phyloP scores from a whole-genome alignment of 2,797 vertebrate species.

The Strix occidentalis region DNA sequence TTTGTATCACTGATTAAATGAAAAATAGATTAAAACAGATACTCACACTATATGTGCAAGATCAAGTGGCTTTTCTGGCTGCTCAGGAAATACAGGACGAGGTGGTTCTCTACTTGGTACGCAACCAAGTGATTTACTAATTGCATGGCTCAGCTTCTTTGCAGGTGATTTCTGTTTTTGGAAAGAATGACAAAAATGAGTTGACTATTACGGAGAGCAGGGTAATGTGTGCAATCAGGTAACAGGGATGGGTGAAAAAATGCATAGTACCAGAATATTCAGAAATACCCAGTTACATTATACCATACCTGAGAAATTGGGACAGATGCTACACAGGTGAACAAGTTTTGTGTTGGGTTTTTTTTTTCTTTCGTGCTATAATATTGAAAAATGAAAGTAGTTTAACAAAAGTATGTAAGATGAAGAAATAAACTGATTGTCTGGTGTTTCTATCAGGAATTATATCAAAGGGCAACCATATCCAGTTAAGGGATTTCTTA shows the following conservation, averaged over 20 bases:
- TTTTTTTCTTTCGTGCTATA: rapidly evolving
- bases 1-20: background rate
- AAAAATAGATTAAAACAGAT: background rate
- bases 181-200: background rate
- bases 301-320: rapidly evolving
- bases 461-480: background rate
- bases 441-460: background rate
- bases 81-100: slow-evolving; percentile 93
- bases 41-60: slow-evolving; percentile 94
- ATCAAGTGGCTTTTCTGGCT: slow-evolving; percentile 92
- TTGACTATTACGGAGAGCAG: background rate
- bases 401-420: background rate
- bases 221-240: background rate
- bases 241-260: no score
- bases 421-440: background rate
- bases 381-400: background rate
- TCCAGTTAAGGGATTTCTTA: background rate
- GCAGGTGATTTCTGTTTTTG: slow-evolving; percentile 92
- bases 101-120: slow-evolving; percentile 92
- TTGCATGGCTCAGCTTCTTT: slow-evolving; percentile 98
- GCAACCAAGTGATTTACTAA: slow-evolving; percentile 95
- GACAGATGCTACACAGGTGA: rapidly evolving
- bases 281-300: rapidly evolving
- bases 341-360: no score
- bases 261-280: rapidly evolving